These are phyloP conservation scores for Ormyrus thymus DNA, from an alignment of 2,888 invertebrate species.

Conservation along the genomic window DNA sequence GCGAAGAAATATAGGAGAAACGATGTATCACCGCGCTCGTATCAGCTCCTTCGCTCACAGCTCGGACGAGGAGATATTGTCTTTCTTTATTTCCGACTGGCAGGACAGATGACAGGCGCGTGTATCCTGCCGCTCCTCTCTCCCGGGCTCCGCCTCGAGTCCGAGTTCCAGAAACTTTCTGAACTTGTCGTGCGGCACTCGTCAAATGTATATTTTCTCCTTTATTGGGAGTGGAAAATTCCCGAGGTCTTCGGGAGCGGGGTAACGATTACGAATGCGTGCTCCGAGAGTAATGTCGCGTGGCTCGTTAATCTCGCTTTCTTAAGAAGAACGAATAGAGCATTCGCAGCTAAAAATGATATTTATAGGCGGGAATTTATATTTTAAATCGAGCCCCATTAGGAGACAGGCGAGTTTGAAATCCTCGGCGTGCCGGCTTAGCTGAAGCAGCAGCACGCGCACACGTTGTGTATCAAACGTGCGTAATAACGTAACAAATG, in stretches of 20 bases:
- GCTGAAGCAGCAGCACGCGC: conserved; percentile 20
- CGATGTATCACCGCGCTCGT: conserved; percentile 50
- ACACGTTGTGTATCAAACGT: conserved; percentile 67
- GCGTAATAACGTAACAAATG: conserved; percentile 71
- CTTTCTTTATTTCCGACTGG: conserved; percentile 53
- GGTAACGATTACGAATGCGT: no score
- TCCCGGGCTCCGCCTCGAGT: not conserved
- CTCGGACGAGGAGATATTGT: conserved; percentile 45
- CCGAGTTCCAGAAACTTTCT: not conserved
- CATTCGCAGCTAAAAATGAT: conserved; percentile 49
- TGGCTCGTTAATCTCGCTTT: not conserved
- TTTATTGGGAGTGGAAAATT: no score
- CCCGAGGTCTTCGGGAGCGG: no score
- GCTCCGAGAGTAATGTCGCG: no score
- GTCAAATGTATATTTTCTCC: no score
- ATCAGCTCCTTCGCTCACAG: conserved; percentile 2
- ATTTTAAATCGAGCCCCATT: conserved; percentile 71
- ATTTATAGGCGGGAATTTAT: conserved; percentile 69
- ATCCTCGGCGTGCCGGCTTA: conserved; percentile 24
- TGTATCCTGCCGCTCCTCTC: conserved; percentile 6
- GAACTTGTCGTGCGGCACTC: no score
- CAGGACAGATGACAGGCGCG: conserved; percentile 46
- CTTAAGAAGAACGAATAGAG: not conserved
- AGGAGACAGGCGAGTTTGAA: conserved; percentile 59
- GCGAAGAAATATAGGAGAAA: conserved; percentile 40